These are phyloP conservation scores for Bembecia ichneumoniformis DNA, from an alignment of 2,888 invertebrate genomes.

Conservation along the genomic window DNA sequence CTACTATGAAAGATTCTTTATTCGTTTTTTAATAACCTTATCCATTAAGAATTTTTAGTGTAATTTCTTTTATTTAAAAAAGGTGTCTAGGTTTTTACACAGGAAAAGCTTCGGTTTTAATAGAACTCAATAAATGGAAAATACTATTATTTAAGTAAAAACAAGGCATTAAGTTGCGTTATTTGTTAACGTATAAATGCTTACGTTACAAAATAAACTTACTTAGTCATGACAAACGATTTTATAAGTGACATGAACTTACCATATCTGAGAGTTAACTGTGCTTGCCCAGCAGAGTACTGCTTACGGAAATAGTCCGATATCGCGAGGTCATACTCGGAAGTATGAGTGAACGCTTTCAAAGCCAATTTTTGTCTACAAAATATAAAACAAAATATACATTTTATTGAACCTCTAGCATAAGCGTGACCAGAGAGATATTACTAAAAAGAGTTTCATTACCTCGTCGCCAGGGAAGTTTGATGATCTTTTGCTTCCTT, in stretches of 20 bases:
- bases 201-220: too few relatives aligned
- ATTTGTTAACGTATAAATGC: too few relatives aligned
- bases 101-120: too few relatives aligned
- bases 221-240: too few relatives aligned
- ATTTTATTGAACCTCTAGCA: not conserved
- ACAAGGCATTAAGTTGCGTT: too few relatives aligned
- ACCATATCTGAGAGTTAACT: constrained; percentile 90
- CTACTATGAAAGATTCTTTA: too few relatives aligned
- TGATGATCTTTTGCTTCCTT: constrained; percentile 74
- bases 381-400: constrained; percentile 17
- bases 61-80: too few relatives aligned
- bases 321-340: constrained; percentile 94
- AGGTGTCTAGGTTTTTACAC: too few relatives aligned
- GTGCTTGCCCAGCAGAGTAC: constrained; percentile 83
- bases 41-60: too few relatives aligned
- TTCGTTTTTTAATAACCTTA: too few relatives aligned
- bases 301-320: constrained; percentile 95
- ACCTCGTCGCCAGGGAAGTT: constrained; percentile 81
- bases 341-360: constrained; percentile 97
- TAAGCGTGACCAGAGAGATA: not conserved
- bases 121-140: too few relatives aligned
- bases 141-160: too few relatives aligned
- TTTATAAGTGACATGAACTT: constrained; percentile 17
- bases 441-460: constrained; percentile 1
- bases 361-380: constrained; percentile 82